phyloP scores from a whole-genome alignment of 2,113 vertebrate genomes.

The Limanda limanda region DNA sequence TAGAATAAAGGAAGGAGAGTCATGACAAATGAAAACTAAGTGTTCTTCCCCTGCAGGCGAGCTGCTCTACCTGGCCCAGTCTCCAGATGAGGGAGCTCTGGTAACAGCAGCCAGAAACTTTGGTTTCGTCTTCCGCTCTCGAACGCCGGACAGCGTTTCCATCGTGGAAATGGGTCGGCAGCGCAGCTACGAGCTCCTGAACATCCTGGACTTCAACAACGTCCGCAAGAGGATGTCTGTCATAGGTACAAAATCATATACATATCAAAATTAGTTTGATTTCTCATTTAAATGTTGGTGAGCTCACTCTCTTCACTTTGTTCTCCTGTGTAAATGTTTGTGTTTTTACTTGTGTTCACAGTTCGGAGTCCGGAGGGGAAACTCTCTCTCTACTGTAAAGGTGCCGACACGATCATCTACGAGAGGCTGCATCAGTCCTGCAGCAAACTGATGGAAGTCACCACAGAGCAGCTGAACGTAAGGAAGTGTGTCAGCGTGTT shows the following conservation, averaged over 20 bases:
- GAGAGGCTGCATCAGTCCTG: constrained; percentile 89
- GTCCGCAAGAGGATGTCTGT: constrained; percentile 98
- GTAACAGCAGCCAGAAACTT: constrained; percentile 96
- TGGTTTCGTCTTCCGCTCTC: constrained; percentile 93
- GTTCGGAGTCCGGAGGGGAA: constrained; percentile 89
- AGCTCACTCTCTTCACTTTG: background rate
- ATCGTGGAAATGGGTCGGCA: constrained; percentile 90
- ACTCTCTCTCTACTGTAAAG: constrained; percentile 93
- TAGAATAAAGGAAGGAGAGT: background rate
- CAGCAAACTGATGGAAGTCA: constrained; percentile 85
- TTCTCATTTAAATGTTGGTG: background rate
- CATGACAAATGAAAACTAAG: background rate
- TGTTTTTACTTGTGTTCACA: constrained; percentile 56
- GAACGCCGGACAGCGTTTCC: constrained; percentile 90
- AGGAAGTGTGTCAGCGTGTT: constrained; percentile 52
- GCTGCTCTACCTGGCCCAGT: constrained; percentile 94
- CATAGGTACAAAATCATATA: constrained; percentile 82
- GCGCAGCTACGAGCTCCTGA: constrained; percentile 87
- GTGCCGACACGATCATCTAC: constrained; percentile 94
- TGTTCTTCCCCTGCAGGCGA: constrained; percentile 77
- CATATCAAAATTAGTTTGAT: background rate
- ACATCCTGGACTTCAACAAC: constrained; percentile 95
- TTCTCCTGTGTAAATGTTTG: background rate
- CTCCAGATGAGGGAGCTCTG: constrained; percentile 95
- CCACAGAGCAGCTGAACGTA: constrained; percentile 94